These are phyloP conservation scores for Dicaeum eximium DNA, from an alignment of 2,113 vertebrate species.

Conservation along the genomic window DNA sequence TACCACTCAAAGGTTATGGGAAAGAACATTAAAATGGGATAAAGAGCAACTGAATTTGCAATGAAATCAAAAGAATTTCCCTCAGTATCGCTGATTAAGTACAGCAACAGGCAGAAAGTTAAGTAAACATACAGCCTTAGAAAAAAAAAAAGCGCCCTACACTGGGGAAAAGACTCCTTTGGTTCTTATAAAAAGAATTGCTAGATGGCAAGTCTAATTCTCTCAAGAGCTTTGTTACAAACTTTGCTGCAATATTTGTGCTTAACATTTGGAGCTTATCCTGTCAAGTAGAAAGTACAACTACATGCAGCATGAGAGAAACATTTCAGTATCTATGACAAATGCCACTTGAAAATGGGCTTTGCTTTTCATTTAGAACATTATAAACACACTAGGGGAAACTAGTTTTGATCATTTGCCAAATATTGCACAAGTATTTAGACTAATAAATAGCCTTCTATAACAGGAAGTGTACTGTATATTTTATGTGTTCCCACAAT, in stretches of 20 bases:
- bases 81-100: constrained; percentile 58
- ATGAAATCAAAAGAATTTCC: constrained; percentile 62
- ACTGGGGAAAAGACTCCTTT: background rate
- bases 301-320: background rate
- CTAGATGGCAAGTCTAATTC: background rate
- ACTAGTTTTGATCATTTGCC: constrained; percentile 57
- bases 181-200: background rate
- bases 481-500: constrained; percentile 64
- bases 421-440: constrained; percentile 63
- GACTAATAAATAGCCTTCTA: constrained; percentile 52
- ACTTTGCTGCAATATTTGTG: background rate
- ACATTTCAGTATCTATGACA: constrained; percentile 27
- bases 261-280: constrained; percentile 24
- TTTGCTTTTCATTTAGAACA: constrained; percentile 56
- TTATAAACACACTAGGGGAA: constrained; percentile 46
- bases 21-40: constrained; percentile 52
- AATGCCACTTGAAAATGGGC: constrained; percentile 31
- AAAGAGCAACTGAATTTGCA: constrained; percentile 56
- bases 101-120: constrained; percentile 54
- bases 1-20: constrained; percentile 66
- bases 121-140: constrained; percentile 60
- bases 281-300: constrained; percentile 18
- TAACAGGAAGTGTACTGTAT: constrained; percentile 58
- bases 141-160: constrained; percentile 3
- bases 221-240: constrained; percentile 16